A percentile compares a stretch with the other conserved stretches of the same genome.
These are phyloP conservation scores for Euleptes europaea DNA, from an alignment of 2,113 vertebrate genomes.

Conservation along the genomic window DNA sequence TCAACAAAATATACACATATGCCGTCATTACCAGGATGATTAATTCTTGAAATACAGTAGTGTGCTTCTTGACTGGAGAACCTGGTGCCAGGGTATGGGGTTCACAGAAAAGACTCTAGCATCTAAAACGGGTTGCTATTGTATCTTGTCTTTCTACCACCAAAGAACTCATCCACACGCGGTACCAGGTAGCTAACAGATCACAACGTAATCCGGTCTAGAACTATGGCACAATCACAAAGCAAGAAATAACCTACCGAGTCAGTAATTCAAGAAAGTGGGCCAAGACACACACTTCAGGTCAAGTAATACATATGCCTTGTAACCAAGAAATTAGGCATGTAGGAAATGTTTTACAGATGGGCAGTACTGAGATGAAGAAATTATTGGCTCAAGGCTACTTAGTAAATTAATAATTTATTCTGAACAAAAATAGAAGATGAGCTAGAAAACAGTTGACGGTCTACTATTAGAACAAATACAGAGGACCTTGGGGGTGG, in stretches of 20 bases:
- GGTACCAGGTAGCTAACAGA: neutral
- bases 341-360: neutral
- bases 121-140: neutral
- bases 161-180: neutral
- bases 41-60: neutral
- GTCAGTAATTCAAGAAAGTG: neutral
- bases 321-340: neutral
- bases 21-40: neutral
- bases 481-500: constrained; percentile 30
- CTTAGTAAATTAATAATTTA: neutral
- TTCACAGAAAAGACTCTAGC: neutral
- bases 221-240: neutral
- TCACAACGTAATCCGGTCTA: neutral
- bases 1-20: too few species aligned
- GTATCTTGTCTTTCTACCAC: neutral
- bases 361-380: neutral
- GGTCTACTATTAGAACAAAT: constrained; percentile 15
- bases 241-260: neutral
- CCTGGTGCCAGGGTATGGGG: neutral
- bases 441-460: neutral
- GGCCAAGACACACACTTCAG: neutral
- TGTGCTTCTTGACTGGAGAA: neutral
- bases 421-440: neutral
- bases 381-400: neutral
- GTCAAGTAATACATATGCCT: neutral